Evolutionary conservation across 2,797 vertebrate species (phyloP), one percentile per base, ranked within the genome.

Genomic region (Chloroceryle amazona): DNA sequence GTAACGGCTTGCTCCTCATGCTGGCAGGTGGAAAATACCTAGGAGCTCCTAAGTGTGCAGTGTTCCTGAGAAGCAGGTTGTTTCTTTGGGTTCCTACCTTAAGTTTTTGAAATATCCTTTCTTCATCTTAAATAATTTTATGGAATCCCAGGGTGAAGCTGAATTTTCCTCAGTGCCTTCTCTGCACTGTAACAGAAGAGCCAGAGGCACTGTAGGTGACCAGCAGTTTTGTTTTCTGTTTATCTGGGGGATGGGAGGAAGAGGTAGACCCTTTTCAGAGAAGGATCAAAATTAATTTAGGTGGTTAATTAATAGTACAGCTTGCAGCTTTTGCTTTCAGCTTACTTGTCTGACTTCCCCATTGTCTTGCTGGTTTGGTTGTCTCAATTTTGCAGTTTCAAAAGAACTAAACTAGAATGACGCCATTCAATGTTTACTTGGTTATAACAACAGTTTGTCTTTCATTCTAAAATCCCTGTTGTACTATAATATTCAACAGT

Each of bases 371-470:
- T 2, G 3, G 8, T 44, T 93, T 49, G 31, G 18, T 47, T 65
- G 68, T 42, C 63, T 68, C 57, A 61, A 79, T 72, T 87, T 70
- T 81, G 70, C 33, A 26, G 60, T 82, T 90, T 74, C 47, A 68
- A 79, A 88, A 33, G 41, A 60, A 73, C 6, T 84, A 55, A 78
- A 29, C 41, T n/a, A 35, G 46, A 70, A 41, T 52, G 65, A 79
- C 60, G 25, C 62, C 14, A 60, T 71, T 74, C 18, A 41, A 0
- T n/a, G 71, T 92, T 94, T 76, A 52, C 70, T 91, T 93, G 63
- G 37, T 87, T 92, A 21, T 58, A 80, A 54, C 44, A 90, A 57
- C 42, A 80, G 44, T 93, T 83, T 91, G 52, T 86, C 70, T 92
- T 93, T 81, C 46, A 23, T 91, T 90, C 33, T 54, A 37, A 80